Conservation (phyloP, 2,888 invertebrate species). For the Athetis lepigone region DNA sequence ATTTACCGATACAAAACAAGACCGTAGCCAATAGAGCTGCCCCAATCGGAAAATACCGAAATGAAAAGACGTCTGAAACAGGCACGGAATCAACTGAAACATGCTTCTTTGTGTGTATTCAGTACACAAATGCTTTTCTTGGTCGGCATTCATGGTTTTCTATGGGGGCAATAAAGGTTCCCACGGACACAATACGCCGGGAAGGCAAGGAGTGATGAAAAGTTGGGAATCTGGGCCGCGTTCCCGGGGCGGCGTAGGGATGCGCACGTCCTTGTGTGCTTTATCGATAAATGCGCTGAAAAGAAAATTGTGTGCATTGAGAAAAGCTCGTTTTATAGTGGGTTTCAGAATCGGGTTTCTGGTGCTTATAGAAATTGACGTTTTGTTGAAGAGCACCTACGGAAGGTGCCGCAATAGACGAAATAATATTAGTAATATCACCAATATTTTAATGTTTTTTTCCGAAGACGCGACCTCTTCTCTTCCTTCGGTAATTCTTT, state of each 20-base stretch:
- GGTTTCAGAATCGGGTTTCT: constrained; percentile 4
- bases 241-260: constrained; percentile 81
- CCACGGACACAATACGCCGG: constrained; percentile 88
- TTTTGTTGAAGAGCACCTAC: neutral
- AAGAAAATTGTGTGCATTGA: constrained; percentile 41
- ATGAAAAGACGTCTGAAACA: constrained; percentile 81
- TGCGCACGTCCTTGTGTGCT: constrained; percentile 60
- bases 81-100: constrained; percentile 71
- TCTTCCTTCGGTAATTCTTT: too few species aligned
- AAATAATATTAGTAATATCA: too few species aligned
- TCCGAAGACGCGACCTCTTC: too few species aligned
- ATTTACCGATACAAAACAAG: constrained; percentile 88
- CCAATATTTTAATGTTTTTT: neutral
- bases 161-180: constrained; percentile 90
- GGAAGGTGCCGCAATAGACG: too few species aligned
- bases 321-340: constrained; percentile 21
- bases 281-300: constrained; percentile 67
- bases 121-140: constrained; percentile 90
- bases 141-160: constrained; percentile 88
- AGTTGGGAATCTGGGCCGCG: constrained; percentile 89
- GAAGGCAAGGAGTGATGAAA: constrained; percentile 89
- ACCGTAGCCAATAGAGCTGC: constrained; percentile 76
- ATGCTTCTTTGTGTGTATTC: constrained; percentile 85
- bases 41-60: constrained; percentile 83
- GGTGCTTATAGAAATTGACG: neutral